Evolutionary conservation across 2,797 vertebrate genomes (phyloP).

Genomic region (Poecilia wingei): DNA sequence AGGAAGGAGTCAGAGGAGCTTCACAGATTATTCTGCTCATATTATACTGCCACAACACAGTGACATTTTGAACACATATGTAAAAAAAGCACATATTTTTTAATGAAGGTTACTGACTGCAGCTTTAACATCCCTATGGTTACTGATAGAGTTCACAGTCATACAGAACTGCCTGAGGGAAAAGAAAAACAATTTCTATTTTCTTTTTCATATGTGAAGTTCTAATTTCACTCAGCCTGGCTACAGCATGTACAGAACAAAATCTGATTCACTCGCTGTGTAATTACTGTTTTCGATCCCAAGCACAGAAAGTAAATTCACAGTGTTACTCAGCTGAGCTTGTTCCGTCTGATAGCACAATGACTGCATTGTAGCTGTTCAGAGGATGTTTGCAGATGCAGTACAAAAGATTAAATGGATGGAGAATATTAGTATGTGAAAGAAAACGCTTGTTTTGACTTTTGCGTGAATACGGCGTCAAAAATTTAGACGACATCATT

Average conservation of each 20-base stretch:
- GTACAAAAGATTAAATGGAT: slow-evolving; percentile 40
- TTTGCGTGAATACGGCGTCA: slow-evolving; percentile 37
- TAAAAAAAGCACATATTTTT: too few species aligned
- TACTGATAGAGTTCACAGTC: slow-evolving; percentile 30
- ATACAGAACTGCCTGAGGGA: slow-evolving; percentile 12
- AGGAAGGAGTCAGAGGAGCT: too few species aligned
- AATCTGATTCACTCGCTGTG: slow-evolving; percentile 22
- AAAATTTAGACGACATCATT: slow-evolving; percentile 45
- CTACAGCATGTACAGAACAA: slow-evolving; percentile 14
- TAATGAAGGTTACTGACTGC: too few species aligned
- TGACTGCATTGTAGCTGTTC: slow-evolving; percentile 41
- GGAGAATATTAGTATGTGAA: slow-evolving; percentile 21
- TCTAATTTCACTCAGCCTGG: slow-evolving; percentile 25
- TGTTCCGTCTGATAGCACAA: slow-evolving; percentile 28
- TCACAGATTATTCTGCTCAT: too few species aligned
- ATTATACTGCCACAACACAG: too few species aligned
- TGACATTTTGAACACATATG: too few species aligned
- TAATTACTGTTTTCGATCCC: slow-evolving; percentile 63
- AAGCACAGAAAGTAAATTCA: slow-evolving; percentile 34
- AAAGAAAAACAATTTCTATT: slow-evolving; percentile 2
- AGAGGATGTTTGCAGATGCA: slow-evolving; percentile 35
- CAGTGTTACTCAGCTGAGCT: slow-evolving; percentile 49
- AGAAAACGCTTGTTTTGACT: slow-evolving; percentile 28
- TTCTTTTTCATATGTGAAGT: slow-evolving; percentile 19
- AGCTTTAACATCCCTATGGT: slow-evolving; percentile 40